These are phyloP conservation scores for Lathamus discolor DNA, from an alignment of 2,113 vertebrate genomes.

Conservation along the genomic window DNA sequence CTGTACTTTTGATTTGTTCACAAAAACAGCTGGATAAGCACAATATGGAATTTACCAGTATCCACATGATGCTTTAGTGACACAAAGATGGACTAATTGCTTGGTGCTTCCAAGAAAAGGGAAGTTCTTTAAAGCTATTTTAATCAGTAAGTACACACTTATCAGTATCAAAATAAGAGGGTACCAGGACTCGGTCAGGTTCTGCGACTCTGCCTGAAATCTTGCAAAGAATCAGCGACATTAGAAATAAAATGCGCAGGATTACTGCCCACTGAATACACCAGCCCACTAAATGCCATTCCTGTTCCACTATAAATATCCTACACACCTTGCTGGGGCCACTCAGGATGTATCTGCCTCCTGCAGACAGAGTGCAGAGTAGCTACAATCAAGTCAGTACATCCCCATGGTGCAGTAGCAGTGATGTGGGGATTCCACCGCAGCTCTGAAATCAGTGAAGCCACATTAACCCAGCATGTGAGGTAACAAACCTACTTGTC, in stretches of 20 bases:
- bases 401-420: rapidly evolving
- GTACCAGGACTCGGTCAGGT: neutral
- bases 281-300: neutral
- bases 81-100: neutral
- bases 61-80: neutral
- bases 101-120: neutral
- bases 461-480: neutral
- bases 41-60: neutral
- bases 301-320: neutral
- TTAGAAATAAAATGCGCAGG: neutral
- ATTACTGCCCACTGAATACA: neutral
- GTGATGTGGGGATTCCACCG: neutral
- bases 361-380: neutral
- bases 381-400: neutral
- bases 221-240: neutral
- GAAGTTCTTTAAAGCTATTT: neutral
- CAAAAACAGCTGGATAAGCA: neutral
- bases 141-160: neutral
- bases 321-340: neutral
- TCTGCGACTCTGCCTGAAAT: neutral
- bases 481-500: neutral
- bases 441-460: neutral
- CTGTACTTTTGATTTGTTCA: neutral
- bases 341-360: neutral
- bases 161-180: neutral